Base-by-base conservation (phyloP, 2,797 vertebrate species). In the Peromyscus melanophrys region DNA sequence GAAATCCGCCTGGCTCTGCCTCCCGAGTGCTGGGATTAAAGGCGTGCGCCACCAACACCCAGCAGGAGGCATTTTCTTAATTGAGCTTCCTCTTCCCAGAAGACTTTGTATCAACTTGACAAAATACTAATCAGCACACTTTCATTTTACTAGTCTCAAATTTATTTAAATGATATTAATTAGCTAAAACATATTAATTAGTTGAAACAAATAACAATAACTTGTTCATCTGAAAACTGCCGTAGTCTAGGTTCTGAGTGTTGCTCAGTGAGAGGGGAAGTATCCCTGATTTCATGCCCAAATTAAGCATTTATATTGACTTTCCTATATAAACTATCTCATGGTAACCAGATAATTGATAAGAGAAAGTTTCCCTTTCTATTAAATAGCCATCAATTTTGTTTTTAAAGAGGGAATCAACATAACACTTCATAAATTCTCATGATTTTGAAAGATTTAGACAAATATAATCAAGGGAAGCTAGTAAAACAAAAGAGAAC, bases 151-250 rank as follows among this genome's bases (percentile, higher is more conserved):
- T 84, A 52, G 76, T 90, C 94, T 83, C 25, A 63, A 75, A 69
- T 89, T 94, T 93, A 29, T 89, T 73, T 59, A 93, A 92, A 52
- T 76, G 34, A n/a, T 25, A 63, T 31, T 90, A 37, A 94, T 40
- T 71, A 40, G 75, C 85, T 78, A 6, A 96, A 94, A 55, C 13
- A 27, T 34, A 57, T 40, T 90, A 34, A 94, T 40, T 71, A 31
- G 78, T 91, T 78, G 4, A 95, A 93, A 55, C 17, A 93, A 76
- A 73, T 71, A 89, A 63, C 19, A 85, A 29, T 23, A 16, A 87
- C 21, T 83, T 57, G 0, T 69, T 94, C 52, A 37, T 80, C 59
- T 85, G 34, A 77, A 95, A 61, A 87, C 34, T 37, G 2, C 29
- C 40, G 37, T 61, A 31, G 27, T 63, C 29, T 69, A 55, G 31